Percentiles rank a stretch among this genome's conserved stretches.
phyloP scores from a whole-genome alignment of 1,140 invertebrate species.

The Brachionus asplanchnoidis region DNA sequence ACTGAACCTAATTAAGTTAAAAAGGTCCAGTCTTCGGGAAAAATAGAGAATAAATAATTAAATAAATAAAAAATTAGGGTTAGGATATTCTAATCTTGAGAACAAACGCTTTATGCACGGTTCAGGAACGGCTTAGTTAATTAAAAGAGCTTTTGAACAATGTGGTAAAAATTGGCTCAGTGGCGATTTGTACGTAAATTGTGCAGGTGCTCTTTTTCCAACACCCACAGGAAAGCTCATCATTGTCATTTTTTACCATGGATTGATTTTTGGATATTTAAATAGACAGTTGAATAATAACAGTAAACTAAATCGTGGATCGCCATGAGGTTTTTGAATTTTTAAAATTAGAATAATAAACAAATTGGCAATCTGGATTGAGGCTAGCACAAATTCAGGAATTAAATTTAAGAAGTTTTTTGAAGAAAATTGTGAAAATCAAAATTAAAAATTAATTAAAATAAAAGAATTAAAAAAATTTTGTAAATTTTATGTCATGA shows the following conservation, averaged over 20 bases:
- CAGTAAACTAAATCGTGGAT: neutral
- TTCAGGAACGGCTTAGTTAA: neutral
- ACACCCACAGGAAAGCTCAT: neutral
- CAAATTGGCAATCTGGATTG: neutral
- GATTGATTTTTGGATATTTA: neutral
- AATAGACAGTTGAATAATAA: neutral
- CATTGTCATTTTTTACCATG: conserved; percentile 3
- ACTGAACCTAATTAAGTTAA: neutral
- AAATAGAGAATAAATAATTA: no score
- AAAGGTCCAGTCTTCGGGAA: neutral
- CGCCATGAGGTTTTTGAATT: conserved; percentile 10
- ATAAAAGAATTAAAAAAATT: neutral
- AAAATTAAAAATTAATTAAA: neutral
- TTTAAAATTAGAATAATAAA: neutral
- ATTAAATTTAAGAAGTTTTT: neutral
- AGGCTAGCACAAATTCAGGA: neutral
- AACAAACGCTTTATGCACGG: neutral
- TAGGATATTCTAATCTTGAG: neutral
- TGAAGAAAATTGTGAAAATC: neutral
- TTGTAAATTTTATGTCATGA: neutral
- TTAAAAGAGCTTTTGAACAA: conserved; percentile 3
- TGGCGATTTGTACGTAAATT: neutral
- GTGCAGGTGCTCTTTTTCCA: conserved; percentile 10
- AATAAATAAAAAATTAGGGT: no score
- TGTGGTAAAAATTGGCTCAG: neutral